Conservation (phyloP, 2,113 vertebrate genomes). For the Platichthys stellatus region DNA sequence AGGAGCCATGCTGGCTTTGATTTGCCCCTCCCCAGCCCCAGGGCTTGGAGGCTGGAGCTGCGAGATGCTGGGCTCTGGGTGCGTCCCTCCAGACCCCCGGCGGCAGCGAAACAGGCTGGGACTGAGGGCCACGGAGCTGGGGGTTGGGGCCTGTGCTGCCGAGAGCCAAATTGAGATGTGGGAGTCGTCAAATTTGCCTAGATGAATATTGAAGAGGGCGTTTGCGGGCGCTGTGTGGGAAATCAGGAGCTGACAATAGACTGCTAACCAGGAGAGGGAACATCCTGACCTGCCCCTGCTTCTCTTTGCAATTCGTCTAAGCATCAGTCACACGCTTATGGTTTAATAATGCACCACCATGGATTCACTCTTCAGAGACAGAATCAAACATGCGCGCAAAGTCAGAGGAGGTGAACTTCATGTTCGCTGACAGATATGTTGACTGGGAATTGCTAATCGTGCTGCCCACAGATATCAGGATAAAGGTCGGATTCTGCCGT, state of each 20-base stretch:
- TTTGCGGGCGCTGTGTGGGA: constrained; percentile 65
- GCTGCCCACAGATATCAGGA: constrained; percentile 4
- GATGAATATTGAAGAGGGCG: constrained; percentile 76
- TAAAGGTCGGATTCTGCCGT: constrained; percentile 36
- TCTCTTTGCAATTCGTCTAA: constrained; percentile 66
- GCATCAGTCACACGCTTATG: constrained; percentile 68
- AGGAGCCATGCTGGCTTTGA: constrained; percentile 78
- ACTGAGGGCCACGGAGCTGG: constrained; percentile 32
- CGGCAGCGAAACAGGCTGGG: constrained; percentile 59
- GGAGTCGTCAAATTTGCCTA: constrained; percentile 71
- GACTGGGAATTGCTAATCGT: constrained; percentile 5
- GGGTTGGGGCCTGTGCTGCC: constrained; percentile 42
- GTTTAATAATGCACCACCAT: constrained; percentile 58
- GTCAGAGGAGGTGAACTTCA: constrained; percentile 42
- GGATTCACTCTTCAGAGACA: constrained; percentile 37
- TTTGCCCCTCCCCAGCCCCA: constrained; percentile 70
- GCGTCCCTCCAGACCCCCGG: constrained; percentile 75
- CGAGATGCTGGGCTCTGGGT: constrained; percentile 62
- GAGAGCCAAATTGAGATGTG: constrained; percentile 78
- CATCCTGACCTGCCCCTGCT: constrained; percentile 57
- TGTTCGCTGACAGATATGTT: constrained; percentile 13
- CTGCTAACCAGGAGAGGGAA: constrained; percentile 66
- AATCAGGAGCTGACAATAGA: constrained; percentile 67
- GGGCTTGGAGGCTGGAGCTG: constrained; percentile 61
- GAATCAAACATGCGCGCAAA: constrained; percentile 51